Percentiles rank a stretch among this genome's conserved stretches.
Evolutionary conservation across 1,140 invertebrate species (phyloP).

Genomic region (Papilio glaucus): DNA sequence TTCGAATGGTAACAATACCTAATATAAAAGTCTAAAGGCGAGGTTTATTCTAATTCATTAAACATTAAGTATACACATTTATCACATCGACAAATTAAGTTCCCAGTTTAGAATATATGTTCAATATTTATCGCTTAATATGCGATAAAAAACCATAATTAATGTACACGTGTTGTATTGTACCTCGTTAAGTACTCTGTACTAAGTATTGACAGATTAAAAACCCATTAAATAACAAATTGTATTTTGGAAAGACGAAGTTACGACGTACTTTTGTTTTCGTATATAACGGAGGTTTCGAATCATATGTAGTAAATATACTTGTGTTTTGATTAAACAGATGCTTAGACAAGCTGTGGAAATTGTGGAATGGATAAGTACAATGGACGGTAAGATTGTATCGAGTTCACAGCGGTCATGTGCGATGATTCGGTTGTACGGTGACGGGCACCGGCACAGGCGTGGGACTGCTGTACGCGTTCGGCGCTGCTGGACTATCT

Average conservation of each 20-base stretch:
- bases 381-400: slow-evolving; percentile 31
- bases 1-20: slow-evolving; percentile 30
- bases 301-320: slow-evolving; percentile 3
- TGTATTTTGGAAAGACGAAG: slow-evolving; percentile 20
- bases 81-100: slow-evolving; percentile 42
- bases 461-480: slow-evolving; percentile 62
- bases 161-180: neutral
- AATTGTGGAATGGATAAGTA: slow-evolving; percentile 36
- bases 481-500: slow-evolving; percentile 46
- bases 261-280: slow-evolving; percentile 13
- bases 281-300: slow-evolving; percentile 35
- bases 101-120: neutral
- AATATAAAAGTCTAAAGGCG: slow-evolving; percentile 38
- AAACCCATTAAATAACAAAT: neutral
- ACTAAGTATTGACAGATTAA: neutral
- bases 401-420: slow-evolving; percentile 42
- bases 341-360: slow-evolving; percentile 12
- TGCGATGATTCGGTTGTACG: slow-evolving; percentile 68
- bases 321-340: neutral
- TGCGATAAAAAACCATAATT: neutral
- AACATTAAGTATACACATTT: slow-evolving; percentile 49
- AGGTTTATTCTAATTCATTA: slow-evolving; percentile 44
- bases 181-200: slow-evolving; percentile 12
- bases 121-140: neutral
- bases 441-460: slow-evolving; percentile 68